Evolutionary conservation across 2,113 vertebrate genomes (phyloP).

Genomic region (Oryctolagus cuniculus): DNA sequence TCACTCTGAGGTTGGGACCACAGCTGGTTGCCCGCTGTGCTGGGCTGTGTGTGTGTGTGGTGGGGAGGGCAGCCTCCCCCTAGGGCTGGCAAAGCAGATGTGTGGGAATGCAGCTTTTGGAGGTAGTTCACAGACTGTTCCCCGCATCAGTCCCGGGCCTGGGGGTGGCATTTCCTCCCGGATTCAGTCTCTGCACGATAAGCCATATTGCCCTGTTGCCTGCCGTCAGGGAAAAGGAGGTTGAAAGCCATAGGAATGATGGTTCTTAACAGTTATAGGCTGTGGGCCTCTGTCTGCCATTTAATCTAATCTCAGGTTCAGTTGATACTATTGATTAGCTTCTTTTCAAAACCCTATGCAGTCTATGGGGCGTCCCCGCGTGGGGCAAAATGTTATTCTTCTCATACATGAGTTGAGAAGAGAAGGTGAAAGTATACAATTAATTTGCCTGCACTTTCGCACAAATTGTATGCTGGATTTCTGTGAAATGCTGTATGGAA

Average conservation of each 20-base stretch:
- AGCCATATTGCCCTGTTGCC: slow-evolving; percentile 68
- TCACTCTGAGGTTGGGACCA: accelerated
- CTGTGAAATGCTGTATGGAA: slow-evolving; percentile 85
- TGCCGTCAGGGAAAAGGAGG: slow-evolving; percentile 67
- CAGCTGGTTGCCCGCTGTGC: not conserved
- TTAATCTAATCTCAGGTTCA: slow-evolving; percentile 88
- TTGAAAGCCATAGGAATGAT: slow-evolving; percentile 68
- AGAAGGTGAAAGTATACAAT: slow-evolving; percentile 89
- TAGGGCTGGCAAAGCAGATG: not conserved
- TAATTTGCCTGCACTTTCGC: slow-evolving; percentile 88
- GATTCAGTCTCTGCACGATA: slow-evolving; percentile 51
- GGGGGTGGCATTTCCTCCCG: not conserved
- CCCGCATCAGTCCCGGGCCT: not conserved
- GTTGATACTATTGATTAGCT: slow-evolving; percentile 87
- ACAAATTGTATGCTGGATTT: slow-evolving; percentile 90
- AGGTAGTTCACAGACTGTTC: not conserved
- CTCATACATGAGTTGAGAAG: slow-evolving; percentile 80
- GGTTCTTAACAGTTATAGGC: slow-evolving; percentile 76
- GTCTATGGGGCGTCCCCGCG: slow-evolving; percentile 70
- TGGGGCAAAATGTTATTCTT: slow-evolving; percentile 86
- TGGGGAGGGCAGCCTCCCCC: not conserved
- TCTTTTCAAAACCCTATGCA: slow-evolving; percentile 82
- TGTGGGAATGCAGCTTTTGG: not conserved
- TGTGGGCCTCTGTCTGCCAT: slow-evolving; percentile 81
- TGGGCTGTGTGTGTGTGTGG: not conserved